These are phyloP conservation scores for Naja naja DNA, from an alignment of 2,113 vertebrate species.

Conservation along the genomic window DNA sequence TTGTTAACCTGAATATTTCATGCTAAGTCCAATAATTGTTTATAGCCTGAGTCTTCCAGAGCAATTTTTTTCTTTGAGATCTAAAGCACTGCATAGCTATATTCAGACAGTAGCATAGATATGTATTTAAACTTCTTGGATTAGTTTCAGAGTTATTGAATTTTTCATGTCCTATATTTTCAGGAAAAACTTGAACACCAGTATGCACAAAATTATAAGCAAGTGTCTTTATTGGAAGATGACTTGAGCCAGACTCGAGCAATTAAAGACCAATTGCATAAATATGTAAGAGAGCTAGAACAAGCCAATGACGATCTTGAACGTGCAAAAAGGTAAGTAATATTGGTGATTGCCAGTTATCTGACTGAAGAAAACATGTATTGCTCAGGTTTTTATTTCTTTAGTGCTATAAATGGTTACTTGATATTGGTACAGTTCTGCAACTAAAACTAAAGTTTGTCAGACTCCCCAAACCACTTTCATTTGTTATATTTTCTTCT, in stretches of 20 bases:
- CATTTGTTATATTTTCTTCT: not conserved
- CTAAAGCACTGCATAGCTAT: not conserved
- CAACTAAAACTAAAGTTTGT: not conserved
- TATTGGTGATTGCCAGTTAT: not conserved
- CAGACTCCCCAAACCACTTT: not conserved
- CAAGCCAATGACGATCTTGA: constrained; percentile 98
- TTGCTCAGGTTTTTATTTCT: not conserved
- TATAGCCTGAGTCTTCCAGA: not conserved
- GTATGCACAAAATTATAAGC: constrained; percentile 94
- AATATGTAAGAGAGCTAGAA: constrained; percentile 95
- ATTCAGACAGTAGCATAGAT: not conserved
- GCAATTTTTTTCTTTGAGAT: not conserved
- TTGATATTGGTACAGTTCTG: not conserved
- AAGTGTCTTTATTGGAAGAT: constrained; percentile 91
- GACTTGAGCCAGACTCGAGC: constrained; percentile 91
- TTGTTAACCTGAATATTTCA: not conserved
- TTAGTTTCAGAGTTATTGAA: not conserved
- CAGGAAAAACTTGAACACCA: constrained; percentile 98
- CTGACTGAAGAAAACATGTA: not conserved
- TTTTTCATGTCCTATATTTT: constrained; percentile 7
- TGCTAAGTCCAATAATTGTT: not conserved
- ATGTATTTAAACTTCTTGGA: not conserved
- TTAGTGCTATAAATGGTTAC: not conserved
- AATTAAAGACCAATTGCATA: constrained; percentile 96
- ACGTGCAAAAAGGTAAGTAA: constrained; percentile 88